These are phyloP conservation scores for Haemorhous mexicanus DNA, from an alignment of 2,113 vertebrate species.

Conservation along the genomic window DNA sequence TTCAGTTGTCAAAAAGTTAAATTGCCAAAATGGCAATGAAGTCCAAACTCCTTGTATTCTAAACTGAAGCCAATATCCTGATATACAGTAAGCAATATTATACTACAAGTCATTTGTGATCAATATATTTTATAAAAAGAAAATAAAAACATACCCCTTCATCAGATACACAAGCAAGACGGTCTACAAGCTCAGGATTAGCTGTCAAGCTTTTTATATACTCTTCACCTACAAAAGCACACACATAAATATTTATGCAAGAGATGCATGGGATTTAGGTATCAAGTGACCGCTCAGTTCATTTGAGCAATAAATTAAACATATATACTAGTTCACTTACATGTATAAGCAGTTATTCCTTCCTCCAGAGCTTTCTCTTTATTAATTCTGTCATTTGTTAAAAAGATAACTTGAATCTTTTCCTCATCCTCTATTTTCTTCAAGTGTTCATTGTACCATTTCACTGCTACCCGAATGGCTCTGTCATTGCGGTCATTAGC, in stretches of 20 bases:
- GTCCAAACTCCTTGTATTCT: not conserved
- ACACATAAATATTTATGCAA: not conserved
- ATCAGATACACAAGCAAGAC: constrained; percentile 86
- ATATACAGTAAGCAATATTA: not conserved
- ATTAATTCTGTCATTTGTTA: constrained; percentile 91
- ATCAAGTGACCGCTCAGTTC: not conserved
- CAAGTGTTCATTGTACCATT: constrained; percentile 92
- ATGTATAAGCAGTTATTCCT: constrained; percentile 86
- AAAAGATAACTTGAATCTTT: constrained; percentile 82
- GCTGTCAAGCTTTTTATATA: constrained; percentile 90
- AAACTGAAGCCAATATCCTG: not conserved
- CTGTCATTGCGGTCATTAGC: constrained; percentile 94
- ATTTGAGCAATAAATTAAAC: not conserved
- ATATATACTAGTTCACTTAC: constrained; percentile 68
- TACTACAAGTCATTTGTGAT: not conserved
- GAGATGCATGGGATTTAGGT: not conserved
- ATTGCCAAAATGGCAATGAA: not conserved
- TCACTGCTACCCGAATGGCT: constrained; percentile 88
- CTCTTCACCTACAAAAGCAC: constrained; percentile 85
- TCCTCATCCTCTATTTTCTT: constrained; percentile 67
- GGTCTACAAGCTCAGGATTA: constrained; percentile 93
- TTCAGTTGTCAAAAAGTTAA: not conserved
- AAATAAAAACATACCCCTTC: constrained; percentile 79
- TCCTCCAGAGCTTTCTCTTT: constrained; percentile 88
- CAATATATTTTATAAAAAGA: not conserved